Base-by-base conservation (phyloP, 1,140 invertebrate species). In the Euura saliciscinereae region DNA sequence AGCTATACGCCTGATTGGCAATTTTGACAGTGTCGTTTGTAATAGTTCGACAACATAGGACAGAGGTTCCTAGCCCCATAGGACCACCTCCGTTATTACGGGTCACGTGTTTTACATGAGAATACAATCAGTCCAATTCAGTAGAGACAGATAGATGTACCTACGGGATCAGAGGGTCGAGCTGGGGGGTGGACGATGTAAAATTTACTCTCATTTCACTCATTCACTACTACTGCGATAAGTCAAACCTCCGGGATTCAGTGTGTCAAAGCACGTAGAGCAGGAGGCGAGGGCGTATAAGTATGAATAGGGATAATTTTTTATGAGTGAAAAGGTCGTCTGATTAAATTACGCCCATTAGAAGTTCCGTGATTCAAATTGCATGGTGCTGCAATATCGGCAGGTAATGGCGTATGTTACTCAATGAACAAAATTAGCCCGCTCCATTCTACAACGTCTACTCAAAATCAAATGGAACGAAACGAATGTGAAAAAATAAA, bases 91-190 rank as follows among this genome's bases (percentile, higher is more conserved):
- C 66, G 71, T 59, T 78, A 77, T 77, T 75, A 74, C 70, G 66
- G 67, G 51, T 71, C 73, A 76, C 75, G 80, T 80, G 80, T 78
- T 81, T 82, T 82, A 77, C 80, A 82, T 82, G 79, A 80, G 77
- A 82, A 82, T 82, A 81, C 80, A 82, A 82, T 82, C 80, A 81
- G 78, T 73, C 77, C 79, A 76, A 81, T 82, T 82, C 80, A 82
- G 78, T 68, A 76, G 72, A 72, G 64, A 77, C 76, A 78, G 73
- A 72, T 75, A 78, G 65, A 6, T 4, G 13, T 28, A 28, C 28
- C 51, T 59, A 66, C 11, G 42, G 66, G 66, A 59, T 10, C 44
- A 11, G 67, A 43, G 65, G 64, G 68, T 68, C 7, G 45, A 42
- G 64, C 65, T 45, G 64, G 65, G 73, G 71, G 70, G 77, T 73